Base-by-base conservation (phyloP, 1,140 invertebrate genomes). In the Cyclina sinensis region DNA sequence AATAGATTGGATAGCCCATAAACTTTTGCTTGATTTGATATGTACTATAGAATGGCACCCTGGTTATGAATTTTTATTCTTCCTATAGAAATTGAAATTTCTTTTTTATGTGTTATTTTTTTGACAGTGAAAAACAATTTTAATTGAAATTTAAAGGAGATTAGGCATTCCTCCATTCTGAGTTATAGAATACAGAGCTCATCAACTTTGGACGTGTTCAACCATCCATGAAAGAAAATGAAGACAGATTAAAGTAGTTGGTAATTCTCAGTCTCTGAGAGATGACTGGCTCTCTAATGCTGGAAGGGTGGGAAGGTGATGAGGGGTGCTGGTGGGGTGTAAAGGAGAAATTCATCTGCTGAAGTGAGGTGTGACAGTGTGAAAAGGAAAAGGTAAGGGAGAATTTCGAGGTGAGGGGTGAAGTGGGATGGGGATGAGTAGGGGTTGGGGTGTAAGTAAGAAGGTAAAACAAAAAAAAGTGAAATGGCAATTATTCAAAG, bases 31-130 rank as follows among this genome's bases (percentile, higher is more conserved):
- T 86, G 84, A 86, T 86, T 86, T 76, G 24, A 35, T 21, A 51
- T n/a, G 21, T 74, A 57, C 30, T 43, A 86, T 78, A 78, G 70
- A 59, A 74, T 30, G 54, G 70, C 73, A 76, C 37, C 84, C 30
- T 14, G 12, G 32, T 62, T 65, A 86, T 78, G 74, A 78, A 86
- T 78, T 86, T 86, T 86, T 39, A 74, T 76, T 78, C 74, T 76
- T 51, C 27, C 51, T 24, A 54, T 62, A 18, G 39, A 74, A 74
- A 86, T 59, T 46, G 32, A 78, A 39, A 48, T 76, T 84, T 46
- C 51, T 59, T 73, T n/a, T 84, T 84, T 73, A 84, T 84, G 48
- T 70, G 43, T 73, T 84, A 30, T 46, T 68, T 68, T n/a, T 84
- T 84, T 21, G 80, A 62, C 59, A 82, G 39, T 68, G 48, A 37